Base-by-base conservation (phyloP, 2,888 invertebrate species). In the Dysmachus trigonus region DNA sequence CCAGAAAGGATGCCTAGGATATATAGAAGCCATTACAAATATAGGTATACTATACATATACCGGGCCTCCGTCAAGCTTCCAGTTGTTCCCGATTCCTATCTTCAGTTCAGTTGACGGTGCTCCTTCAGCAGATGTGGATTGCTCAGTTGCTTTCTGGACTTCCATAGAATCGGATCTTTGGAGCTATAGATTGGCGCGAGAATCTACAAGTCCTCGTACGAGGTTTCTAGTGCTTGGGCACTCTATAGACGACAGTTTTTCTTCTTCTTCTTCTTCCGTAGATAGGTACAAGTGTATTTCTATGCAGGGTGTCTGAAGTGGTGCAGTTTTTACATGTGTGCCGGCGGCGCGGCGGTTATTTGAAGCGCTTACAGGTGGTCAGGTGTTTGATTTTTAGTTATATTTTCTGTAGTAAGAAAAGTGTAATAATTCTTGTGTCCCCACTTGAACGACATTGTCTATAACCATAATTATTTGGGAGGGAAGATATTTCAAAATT, bases 331-430 rank as follows among this genome's bases (percentile, higher is more conserved):
- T 27, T 10, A 76, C 22, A 76, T 76, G 38, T 76, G 38, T 76
- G 62, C 10, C 27, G n/a, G 4, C 38, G 6, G 33, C 33, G 33
- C 41, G 73, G 22, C 27, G 10, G 76, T 76, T 33, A 41, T 1
- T 22, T 35, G 41, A 18, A 35, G 76, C 35, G 76, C n/a, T 76
- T 38, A 76, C 76, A 76, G 76, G 76, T 76, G 76, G 76, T 38
- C 10, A 76, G 76, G n/a, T 76, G 76, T 76, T 76, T 76, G 38
- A 22, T 18, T 76, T 76, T 22, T 2, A 35, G 76, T 76, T 76
- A 13, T 41, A 13, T 76, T 76, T 18, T 76, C 22, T n/a, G 76
- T 35, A 18, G 76, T 8, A 38, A 76, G 8, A 10, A 10, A n/a
- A n/a, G n/a, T 76, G 76, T 33, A 38, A 13, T 33, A 38, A 13